Evolutionary conservation across 1,140 invertebrate genomes (phyloP), one percentile per base, ranked within the genome.

Genomic region (Drosophila pachea): DNA sequence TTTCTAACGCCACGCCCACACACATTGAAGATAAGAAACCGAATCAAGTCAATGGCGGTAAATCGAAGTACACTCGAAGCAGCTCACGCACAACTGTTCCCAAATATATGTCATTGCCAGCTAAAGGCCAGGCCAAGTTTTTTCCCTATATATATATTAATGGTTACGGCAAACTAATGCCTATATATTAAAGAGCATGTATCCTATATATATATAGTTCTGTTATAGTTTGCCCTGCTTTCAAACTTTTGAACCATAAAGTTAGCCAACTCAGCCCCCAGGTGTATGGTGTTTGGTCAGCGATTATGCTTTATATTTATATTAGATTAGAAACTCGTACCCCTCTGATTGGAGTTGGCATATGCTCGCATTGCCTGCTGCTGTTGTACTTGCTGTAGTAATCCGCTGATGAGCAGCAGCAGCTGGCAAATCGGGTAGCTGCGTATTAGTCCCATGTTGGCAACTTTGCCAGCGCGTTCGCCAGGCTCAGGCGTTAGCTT

Each of bases 361-460:
- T 31, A 56, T 60, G 52, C 56, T 45, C 14, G 49, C 7, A 73
- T 45, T n/a, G 55, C 38, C 33, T 48, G 60, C 22, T 22, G 60
- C n/a, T 54, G 43, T 32, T 73, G 64, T n/a, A 50, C 55, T 22
- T 69, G 64, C 22, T 70, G 63, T 67, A 60, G 48, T 76, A 76
- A 68, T 81, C 81, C 79, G 42, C 56, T 74, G 67, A 86, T 58
- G 69, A 84, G 62, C 50, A 84, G 73, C 67, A 84, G 76, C 67
- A 84, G 76, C 70, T 68, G 64, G 56, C 76, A 86, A 50, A 77
- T 64, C 32, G 68, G 67, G 54, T 65, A 53, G 73, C 67, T 66
- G 66, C 73, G 74, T 69, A 86, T 79, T 74, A 83, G 64, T 86
- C 79, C 79, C 79, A 84, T 84, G 81, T 81, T 62, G 81, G 45